A percentile compares a stretch with the other conserved stretches of the same genome.
Evolutionary conservation across 2,113 vertebrate genomes (phyloP).

Genomic region (Camelus dromedarius): DNA sequence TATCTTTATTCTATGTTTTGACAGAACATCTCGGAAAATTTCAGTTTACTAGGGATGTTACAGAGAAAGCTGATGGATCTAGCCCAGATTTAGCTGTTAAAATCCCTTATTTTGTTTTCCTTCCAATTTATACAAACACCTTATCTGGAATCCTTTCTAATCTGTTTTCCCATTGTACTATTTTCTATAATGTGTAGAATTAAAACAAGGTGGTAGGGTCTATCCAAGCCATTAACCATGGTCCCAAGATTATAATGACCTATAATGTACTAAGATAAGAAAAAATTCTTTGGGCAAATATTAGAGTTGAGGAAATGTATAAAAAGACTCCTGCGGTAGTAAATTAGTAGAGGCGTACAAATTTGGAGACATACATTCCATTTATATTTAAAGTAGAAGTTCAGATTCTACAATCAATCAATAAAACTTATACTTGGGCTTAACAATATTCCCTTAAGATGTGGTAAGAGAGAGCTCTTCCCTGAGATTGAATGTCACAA

Average conservation of each 20-base stretch:
- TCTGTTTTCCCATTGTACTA: slow-evolving; percentile 24
- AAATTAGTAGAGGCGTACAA: slow-evolving; percentile 31
- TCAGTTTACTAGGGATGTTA: neutral
- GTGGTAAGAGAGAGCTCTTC: neutral
- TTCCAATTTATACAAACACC: slow-evolving; percentile 38
- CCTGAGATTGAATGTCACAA: neutral
- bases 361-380: neutral
- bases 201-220: slow-evolving; percentile 49
- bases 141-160: slow-evolving; percentile 53
- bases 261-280: slow-evolving; percentile 33
- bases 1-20: slow-evolving; percentile 4
- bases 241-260: slow-evolving; percentile 39
- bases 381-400: slow-evolving; percentile 30
- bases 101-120: slow-evolving; percentile 49
- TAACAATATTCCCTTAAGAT: neutral
- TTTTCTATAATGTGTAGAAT: slow-evolving; percentile 49
- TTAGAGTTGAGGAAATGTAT: neutral
- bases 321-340: neutral
- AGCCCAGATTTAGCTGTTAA: neutral
- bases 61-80: neutral
- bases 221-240: slow-evolving; percentile 49
- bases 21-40: slow-evolving; percentile 6
- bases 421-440: neutral
- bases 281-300: slow-evolving; percentile 10
- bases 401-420: slow-evolving; percentile 26